phyloP scores from a whole-genome alignment of 2,797 vertebrate species.

The Lutjanus argentimaculatus region DNA sequence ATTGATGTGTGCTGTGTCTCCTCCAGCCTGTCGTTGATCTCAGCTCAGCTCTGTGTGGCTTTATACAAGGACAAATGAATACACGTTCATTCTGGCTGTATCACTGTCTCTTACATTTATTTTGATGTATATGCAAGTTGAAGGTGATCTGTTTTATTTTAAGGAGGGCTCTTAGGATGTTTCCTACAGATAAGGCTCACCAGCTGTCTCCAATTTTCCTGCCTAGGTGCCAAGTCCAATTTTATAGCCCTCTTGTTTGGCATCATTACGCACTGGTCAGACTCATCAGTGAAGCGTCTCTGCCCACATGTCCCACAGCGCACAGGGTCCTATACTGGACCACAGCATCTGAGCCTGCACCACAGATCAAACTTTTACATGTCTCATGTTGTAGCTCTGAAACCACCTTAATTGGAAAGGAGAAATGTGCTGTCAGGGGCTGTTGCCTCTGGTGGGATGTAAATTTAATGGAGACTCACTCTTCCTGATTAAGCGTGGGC shows the following conservation, averaged over 20 bases:
- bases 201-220: slow-evolving; percentile 9
- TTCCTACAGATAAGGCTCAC: background rate
- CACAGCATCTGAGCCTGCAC: slow-evolving; percentile 8
- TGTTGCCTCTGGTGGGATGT: slow-evolving; percentile 57
- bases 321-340: background rate
- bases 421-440: slow-evolving; percentile 36
- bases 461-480: slow-evolving; percentile 60
- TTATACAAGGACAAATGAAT: background rate
- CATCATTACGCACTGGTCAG: background rate
- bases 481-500: slow-evolving; percentile 50
- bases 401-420: slow-evolving; percentile 42
- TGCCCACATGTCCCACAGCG: background rate
- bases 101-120: background rate
- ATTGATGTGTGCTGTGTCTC: background rate
- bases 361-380: slow-evolving; percentile 24
- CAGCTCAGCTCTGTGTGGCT: background rate
- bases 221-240: slow-evolving; percentile 11
- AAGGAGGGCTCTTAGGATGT: background rate
- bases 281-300: slow-evolving; percentile 2
- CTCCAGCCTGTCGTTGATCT: background rate
- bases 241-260: slow-evolving; percentile 6
- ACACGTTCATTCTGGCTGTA: background rate
- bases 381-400: slow-evolving; percentile 12
- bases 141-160: background rate
- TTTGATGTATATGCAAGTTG: background rate